Conservation (phyloP, 2,797 vertebrate species). For the Tarsius wallacei region DNA sequence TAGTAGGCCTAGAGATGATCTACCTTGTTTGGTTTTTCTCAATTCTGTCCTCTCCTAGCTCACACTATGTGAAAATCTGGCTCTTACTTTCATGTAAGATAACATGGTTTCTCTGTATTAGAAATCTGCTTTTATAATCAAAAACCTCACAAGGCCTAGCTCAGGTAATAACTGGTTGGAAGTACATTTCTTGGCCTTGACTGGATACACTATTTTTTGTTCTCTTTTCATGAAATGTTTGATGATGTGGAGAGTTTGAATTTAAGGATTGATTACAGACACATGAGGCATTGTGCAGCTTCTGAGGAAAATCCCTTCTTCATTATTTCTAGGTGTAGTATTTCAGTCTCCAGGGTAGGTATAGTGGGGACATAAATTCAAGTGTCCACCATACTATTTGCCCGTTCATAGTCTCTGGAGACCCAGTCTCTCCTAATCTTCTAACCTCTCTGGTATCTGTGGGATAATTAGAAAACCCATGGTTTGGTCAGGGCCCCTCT, state of each 20-base stretch:
- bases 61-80: background rate
- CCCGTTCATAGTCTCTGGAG: background rate
- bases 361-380: background rate
- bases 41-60: background rate
- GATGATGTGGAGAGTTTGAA: background rate
- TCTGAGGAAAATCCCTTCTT: background rate
- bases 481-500: background rate
- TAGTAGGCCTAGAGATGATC: background rate
- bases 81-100: background rate
- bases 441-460: background rate
- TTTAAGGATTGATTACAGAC: background rate
- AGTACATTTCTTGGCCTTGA: background rate
- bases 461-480: background rate
- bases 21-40: background rate
- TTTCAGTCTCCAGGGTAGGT: background rate
- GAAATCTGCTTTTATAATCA: background rate
- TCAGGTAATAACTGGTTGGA: background rate
- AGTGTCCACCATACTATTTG: background rate
- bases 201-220: background rate
- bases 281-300: background rate
- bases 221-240: conserved; percentile 5
- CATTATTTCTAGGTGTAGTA: background rate
- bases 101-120: background rate
- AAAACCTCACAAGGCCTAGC: background rate
- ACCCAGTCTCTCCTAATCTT: background rate